phyloP scores from a whole-genome alignment of 2,797 vertebrate species.

The Spinus pinus region DNA sequence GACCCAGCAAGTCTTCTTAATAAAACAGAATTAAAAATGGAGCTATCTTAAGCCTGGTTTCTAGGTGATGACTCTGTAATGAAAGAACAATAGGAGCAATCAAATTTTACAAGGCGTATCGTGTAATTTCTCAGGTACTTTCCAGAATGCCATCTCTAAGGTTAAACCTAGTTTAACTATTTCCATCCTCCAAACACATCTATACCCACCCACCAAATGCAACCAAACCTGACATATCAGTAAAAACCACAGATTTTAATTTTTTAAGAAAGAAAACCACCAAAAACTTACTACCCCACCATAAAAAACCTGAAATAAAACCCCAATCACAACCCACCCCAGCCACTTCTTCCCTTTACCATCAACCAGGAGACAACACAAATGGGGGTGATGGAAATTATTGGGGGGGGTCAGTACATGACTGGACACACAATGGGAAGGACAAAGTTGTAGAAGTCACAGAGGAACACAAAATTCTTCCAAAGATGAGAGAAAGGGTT shows the following conservation, averaged over 20 bases:
- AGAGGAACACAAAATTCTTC: neutral
- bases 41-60: neutral
- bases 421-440: neutral
- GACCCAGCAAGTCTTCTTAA: neutral
- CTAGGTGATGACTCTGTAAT: neutral
- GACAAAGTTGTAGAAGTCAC: neutral
- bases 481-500: neutral
- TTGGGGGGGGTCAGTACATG: neutral
- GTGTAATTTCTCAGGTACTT: neutral
- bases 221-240: neutral
- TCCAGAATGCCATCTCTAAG: neutral
- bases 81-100: neutral
- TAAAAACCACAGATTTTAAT: neutral
- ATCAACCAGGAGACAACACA: neutral
- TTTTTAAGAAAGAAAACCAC: neutral
- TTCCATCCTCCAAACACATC: neutral
- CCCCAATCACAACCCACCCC: neutral
- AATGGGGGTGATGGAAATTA: neutral
- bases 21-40: neutral
- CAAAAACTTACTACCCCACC: accelerated
- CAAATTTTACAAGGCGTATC: neutral
- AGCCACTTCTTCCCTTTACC: neutral
- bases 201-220: neutral
- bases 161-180: neutral
- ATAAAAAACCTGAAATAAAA: neutral